phyloP scores from a whole-genome alignment of 2,888 invertebrate genomes.

The Sericinus montela region DNA sequence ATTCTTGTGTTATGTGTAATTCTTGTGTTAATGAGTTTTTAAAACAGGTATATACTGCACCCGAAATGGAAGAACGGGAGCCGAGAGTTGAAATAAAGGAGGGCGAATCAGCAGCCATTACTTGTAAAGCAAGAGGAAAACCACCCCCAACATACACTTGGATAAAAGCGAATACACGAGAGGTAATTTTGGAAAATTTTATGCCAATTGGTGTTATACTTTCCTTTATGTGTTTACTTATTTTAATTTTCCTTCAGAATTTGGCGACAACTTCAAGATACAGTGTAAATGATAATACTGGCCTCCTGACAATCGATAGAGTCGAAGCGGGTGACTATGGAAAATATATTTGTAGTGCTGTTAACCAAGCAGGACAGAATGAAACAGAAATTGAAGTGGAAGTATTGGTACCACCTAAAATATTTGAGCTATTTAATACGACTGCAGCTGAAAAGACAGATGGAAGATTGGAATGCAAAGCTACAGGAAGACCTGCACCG shows the following conservation, averaged over 20 bases:
- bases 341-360: constrained; percentile 88
- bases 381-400: constrained; percentile 84
- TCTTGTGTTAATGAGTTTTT: constrained; percentile 1
- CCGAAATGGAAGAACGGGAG: constrained; percentile 83
- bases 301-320: constrained; percentile 85
- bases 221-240: neutral
- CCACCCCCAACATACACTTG: constrained; percentile 91
- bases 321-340: constrained; percentile 89
- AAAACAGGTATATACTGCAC: constrained; percentile 84
- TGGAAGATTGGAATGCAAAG: constrained; percentile 85
- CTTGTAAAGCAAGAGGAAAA: constrained; percentile 90
- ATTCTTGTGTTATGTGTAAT: no score
- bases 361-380: constrained; percentile 87
- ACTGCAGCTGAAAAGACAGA: constrained; percentile 82
- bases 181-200: constrained; percentile 42
- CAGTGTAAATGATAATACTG: constrained; percentile 84
- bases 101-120: constrained; percentile 86
- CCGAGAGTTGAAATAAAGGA: constrained; percentile 85
- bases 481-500: constrained; percentile 90
- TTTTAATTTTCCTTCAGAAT: constrained; percentile 61
- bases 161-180: constrained; percentile 86
- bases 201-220: neutral
- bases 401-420: constrained; percentile 87
- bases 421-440: constrained; percentile 87
- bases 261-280: constrained; percentile 82